Conservation (phyloP, 2,113 vertebrate species). For the Chroicocephalus ridibundus region DNA sequence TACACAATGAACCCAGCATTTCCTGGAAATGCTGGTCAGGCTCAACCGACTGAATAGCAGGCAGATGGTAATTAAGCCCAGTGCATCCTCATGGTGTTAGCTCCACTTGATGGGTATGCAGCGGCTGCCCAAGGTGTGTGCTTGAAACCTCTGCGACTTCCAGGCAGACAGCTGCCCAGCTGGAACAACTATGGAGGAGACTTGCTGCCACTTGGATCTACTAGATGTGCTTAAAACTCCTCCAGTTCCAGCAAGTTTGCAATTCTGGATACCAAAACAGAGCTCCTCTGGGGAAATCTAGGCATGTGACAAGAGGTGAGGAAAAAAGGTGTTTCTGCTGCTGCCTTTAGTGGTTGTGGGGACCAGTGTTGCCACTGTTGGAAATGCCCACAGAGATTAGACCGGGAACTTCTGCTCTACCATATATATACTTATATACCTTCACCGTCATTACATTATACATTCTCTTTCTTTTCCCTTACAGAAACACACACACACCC, state of each 20-base stretch:
- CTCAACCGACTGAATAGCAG: background rate
- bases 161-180: background rate
- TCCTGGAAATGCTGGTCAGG: background rate
- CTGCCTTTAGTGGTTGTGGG: background rate
- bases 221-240: background rate
- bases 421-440: background rate
- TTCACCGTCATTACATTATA: background rate
- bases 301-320: background rate
- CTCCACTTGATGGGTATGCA: background rate
- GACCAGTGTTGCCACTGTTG: background rate
- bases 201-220: background rate
- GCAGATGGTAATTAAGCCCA: background rate
- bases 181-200: background rate
- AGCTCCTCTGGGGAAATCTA: background rate
- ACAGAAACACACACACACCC: background rate
- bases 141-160: background rate
- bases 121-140: background rate
- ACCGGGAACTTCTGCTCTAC: background rate
- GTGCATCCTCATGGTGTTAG: background rate
- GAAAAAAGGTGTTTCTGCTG: background rate
- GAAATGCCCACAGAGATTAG: background rate
- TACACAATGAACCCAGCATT: background rate
- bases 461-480: background rate
- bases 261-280: background rate
- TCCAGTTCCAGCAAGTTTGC: background rate